A percentile compares a stretch with the other conserved stretches of the same genome.
These are phyloP conservation scores for Tachuris rubrigastra DNA, from an alignment of 2,113 vertebrate genomes.

Conservation along the genomic window DNA sequence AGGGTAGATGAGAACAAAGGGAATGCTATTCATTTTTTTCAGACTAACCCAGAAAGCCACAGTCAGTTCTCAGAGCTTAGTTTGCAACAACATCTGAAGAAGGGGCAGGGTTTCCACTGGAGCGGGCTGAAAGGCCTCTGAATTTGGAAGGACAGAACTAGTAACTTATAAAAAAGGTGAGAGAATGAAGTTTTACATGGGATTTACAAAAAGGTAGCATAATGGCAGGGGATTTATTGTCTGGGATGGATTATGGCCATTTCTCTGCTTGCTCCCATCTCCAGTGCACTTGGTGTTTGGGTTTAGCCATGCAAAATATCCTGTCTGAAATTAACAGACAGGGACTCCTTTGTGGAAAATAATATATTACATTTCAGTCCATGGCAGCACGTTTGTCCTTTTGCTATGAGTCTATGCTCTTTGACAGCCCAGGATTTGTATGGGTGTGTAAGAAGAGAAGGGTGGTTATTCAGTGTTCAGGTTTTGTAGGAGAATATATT, in stretches of 20 bases:
- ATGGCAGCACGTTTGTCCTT: not conserved
- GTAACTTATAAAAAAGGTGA: not conserved
- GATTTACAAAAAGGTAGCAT: accelerated
- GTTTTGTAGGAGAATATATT: not conserved
- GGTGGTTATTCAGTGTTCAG: not conserved
- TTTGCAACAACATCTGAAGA: not conserved
- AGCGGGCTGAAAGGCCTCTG: not conserved
- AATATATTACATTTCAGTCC: not conserved
- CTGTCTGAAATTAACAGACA: not conserved
- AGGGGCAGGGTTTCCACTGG: not conserved
- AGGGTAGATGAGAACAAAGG: not conserved
- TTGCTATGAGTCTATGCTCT: not conserved
- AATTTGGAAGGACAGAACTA: not conserved
- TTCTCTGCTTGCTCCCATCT: not conserved
- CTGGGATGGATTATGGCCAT: not conserved
- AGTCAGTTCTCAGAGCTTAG: not conserved
- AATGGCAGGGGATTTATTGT: not conserved
- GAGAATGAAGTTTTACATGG: not conserved
- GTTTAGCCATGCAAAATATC: not conserved
- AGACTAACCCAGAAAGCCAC: not conserved
- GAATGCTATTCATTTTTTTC: not conserved
- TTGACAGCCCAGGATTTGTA: not conserved
- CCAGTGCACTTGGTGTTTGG: not conserved
- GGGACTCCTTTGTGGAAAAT: not conserved
- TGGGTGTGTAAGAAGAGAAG: not conserved